Conservation (phyloP, 2,797 vertebrate genomes). For the Intellagama lesueurii region DNA sequence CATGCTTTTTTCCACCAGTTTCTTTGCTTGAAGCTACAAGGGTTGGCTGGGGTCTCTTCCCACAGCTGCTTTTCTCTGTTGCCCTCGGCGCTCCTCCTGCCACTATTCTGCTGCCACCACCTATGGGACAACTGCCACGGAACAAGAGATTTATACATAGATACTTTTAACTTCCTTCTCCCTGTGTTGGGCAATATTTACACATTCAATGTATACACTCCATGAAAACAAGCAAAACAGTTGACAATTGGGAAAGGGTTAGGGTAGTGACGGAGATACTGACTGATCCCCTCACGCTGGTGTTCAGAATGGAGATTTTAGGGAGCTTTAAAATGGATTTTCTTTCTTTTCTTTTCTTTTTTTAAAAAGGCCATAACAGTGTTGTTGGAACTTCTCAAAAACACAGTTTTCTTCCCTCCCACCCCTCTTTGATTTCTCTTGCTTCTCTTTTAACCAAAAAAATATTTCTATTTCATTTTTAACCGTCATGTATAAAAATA, state of each 20-base stretch:
- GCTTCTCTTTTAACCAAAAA: constrained; percentile 62
- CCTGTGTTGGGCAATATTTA: neutral
- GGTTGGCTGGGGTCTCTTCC: neutral
- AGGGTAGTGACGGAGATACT: neutral
- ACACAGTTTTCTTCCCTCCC: neutral
- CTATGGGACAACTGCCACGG: neutral
- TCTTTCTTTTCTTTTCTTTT: constrained; percentile 35
- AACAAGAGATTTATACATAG: neutral
- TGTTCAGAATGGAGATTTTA: neutral
- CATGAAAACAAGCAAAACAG: neutral
- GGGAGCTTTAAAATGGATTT: neutral
- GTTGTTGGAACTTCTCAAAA: neutral
- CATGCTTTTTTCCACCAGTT: neutral
- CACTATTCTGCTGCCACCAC: neutral
- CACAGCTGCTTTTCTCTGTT: neutral
- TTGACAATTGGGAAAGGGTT: neutral
- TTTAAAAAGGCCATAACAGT: neutral
- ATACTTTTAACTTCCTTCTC: neutral
- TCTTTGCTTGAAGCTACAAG: neutral
- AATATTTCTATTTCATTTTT: constrained; percentile 24
- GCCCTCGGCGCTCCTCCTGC: too few species aligned
- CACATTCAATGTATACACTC: neutral
- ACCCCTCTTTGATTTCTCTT: constrained; percentile 60
- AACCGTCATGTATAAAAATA: constrained; percentile 63
- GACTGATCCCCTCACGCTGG: neutral